phyloP scores from a whole-genome alignment of 2,888 invertebrate genomes.

The Drosophila subsilvestris region DNA sequence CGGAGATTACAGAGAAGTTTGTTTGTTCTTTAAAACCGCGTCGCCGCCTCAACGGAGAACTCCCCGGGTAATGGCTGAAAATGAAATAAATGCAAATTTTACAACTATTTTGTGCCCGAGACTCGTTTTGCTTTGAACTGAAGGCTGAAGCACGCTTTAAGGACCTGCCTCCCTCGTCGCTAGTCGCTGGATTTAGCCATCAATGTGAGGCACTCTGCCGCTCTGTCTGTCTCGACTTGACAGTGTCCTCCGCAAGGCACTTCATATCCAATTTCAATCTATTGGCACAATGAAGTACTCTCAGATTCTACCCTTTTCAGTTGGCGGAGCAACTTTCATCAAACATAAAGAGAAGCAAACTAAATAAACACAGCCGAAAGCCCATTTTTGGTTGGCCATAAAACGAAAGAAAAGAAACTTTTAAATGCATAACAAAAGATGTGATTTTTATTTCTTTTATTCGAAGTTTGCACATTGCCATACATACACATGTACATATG shows the following conservation, averaged over 20 bases:
- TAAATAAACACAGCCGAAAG: slow-evolving; percentile 32
- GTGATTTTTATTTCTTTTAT: slow-evolving; percentile 6
- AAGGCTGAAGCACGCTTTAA: background rate
- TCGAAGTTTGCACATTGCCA: background rate
- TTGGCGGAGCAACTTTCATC: background rate
- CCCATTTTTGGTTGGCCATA: slow-evolving; percentile 29
- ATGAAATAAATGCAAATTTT: slow-evolving; percentile 45
- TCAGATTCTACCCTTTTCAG: slow-evolving; percentile 23
- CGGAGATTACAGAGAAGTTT: slow-evolving; percentile 34
- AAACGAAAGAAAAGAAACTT: slow-evolving; percentile 22
- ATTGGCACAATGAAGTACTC: slow-evolving; percentile 55
- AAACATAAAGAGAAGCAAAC: slow-evolving; percentile 12
- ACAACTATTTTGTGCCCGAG: slow-evolving; percentile 27
- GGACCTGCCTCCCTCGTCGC: background rate
- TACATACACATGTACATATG: too few species aligned
- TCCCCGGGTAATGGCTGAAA: slow-evolving; percentile 20
- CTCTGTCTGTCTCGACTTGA: slow-evolving; percentile 14
- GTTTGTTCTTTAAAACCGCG: slow-evolving; percentile 17
- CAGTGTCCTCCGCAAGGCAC: slow-evolving; percentile 22
- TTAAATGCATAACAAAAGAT: slow-evolving; percentile 30
- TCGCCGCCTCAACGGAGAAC: slow-evolving; percentile 1
- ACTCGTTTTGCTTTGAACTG: slow-evolving; percentile 11
- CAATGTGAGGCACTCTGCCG: slow-evolving; percentile 7
- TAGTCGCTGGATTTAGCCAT: slow-evolving; percentile 1
- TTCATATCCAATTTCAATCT: slow-evolving; percentile 53